Percentiles rank a stretch among this genome's conserved stretches.
Evolutionary conservation across 2,113 vertebrate genomes (phyloP).

Genomic region (Micromys minutus): DNA sequence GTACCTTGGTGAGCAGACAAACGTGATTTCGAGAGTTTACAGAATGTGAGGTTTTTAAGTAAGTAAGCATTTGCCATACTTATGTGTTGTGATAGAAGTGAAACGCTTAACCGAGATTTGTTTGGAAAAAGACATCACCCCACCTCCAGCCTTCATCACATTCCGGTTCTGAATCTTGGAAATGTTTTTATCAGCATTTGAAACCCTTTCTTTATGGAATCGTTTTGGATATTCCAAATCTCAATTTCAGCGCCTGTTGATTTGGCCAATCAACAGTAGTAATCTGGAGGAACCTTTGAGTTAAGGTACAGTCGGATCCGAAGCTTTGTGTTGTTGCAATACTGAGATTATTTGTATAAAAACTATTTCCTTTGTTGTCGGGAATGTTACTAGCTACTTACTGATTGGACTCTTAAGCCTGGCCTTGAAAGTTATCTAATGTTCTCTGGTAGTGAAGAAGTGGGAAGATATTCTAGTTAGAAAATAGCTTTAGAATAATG

Average conservation of each 20-base stretch:
- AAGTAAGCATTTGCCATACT: background rate
- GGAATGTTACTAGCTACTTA: background rate
- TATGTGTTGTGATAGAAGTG: background rate
- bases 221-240: background rate
- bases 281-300: background rate
- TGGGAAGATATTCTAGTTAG: conserved; percentile 1
- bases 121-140: background rate
- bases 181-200: conserved; percentile 31
- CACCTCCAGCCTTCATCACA: background rate
- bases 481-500: conserved; percentile 38
- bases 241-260: conserved; percentile 32
- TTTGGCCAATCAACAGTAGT: conserved; percentile 2
- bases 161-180: background rate
- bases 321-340: background rate
- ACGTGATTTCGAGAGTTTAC: background rate
- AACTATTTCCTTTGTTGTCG: background rate
- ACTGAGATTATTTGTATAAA: background rate
- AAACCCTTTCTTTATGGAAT: background rate
- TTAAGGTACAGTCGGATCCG: background rate
- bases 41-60: conserved; percentile 21
- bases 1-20: background rate
- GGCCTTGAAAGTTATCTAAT: background rate
- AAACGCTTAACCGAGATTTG: background rate
- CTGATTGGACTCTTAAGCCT: background rate
- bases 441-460: conserved; percentile 33